These are phyloP conservation scores for Lutjanus argentimaculatus DNA, from an alignment of 2,797 vertebrate species.

Conservation along the genomic window DNA sequence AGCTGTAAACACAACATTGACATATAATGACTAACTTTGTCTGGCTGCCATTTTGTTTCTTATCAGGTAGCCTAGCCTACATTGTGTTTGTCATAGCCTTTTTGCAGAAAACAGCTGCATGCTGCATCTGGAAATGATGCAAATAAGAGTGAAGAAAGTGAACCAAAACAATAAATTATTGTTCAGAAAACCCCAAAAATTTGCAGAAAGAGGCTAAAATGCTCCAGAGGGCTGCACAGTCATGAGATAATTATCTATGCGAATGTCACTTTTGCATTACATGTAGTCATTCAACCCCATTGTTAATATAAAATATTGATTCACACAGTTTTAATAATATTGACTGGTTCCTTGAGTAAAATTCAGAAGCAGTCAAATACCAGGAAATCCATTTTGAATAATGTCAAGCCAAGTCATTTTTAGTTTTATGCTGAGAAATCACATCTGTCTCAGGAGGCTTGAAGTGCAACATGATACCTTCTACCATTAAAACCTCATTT, in stretches of 20 bases:
- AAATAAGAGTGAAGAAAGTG: too few relatives aligned
- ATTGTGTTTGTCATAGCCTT: not conserved
- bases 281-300: not conserved
- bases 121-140: too few relatives aligned
- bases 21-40: too few relatives aligned
- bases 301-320: not conserved
- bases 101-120: too few relatives aligned
- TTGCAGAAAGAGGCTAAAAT: not conserved
- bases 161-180: not conserved
- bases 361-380: not conserved
- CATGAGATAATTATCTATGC: not conserved
- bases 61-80: too few relatives aligned
- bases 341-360: slow-evolving; percentile 9
- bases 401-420: not conserved
- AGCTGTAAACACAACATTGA: too few relatives aligned
- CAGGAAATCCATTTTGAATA: not conserved
- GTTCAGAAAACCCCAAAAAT: not conserved
- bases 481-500: not conserved
- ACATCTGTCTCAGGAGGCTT: not conserved
- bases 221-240: not conserved
- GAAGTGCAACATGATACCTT: not conserved
- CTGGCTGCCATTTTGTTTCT: not conserved
- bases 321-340: slow-evolving; percentile 10
- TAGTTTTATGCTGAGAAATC: not conserved
- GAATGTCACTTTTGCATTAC: not conserved